Evolutionary conservation across 2,888 invertebrate species (phyloP), one percentile per base, ranked within the genome.

Genomic region (Idaea aversata): DNA sequence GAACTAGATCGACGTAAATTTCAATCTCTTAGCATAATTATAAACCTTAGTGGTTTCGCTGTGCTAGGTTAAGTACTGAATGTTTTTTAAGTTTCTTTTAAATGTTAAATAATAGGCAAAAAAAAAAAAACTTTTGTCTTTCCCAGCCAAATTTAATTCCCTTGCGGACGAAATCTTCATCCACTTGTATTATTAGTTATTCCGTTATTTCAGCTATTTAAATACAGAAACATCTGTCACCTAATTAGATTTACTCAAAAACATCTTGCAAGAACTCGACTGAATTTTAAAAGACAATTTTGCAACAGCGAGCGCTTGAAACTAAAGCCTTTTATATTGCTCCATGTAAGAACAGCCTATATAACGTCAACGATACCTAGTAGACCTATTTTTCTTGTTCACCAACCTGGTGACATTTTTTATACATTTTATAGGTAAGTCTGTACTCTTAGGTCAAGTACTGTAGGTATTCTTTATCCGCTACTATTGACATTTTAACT

Each of bases 401-500:
- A 47, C 47, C 63, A 64, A 66, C 61, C 65, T 34, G 59, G 61
- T 70, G 59, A 67, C 63, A 69, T 64, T 66, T 66, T 62, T 25
- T 1, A 25, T 25, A 25, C 1, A 2, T 25, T 25, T 25, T 25
- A 2, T 25, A 25, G 25, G 61, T 63, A 63, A 65, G 60, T 60
- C 34, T 63, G 62, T 63, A 16, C 25, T 25, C 16, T 59, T 59
- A 59, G 15, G 59, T 16, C 25, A 59, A 25, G 5, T 15, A 10
- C 59, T 47, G 47, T 47, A 47, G 47, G 47, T 47, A 47, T 47
- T 47, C 10, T 47, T 47, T 34, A 34, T 66, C 65, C 65, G 65
- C 79, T 79, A 75, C 79, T 82, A 86, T 87, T 86, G 90, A 86
- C 88, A 86, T 87, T 88, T 82, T 73, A 74, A 77, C 73, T 80